These are phyloP conservation scores for Platycnemis pennipes DNA, from an alignment of 2,888 invertebrate genomes.

Conservation along the genomic window DNA sequence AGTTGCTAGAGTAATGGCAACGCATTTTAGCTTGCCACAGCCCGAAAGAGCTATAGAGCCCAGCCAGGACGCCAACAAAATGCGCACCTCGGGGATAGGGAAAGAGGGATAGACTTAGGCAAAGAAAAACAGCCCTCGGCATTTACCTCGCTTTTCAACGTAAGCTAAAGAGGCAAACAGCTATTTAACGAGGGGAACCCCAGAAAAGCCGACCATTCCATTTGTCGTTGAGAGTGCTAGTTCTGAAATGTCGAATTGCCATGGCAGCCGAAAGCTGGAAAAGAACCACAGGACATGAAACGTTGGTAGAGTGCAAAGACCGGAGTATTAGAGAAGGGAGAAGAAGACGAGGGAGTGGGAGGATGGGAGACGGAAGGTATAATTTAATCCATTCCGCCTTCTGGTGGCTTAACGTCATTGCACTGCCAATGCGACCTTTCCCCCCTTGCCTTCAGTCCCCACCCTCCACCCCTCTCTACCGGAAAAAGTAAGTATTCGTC, in stretches of 20 bases:
- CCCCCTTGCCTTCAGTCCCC: background rate
- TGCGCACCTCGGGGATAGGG: too few species aligned
- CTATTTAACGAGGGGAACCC: background rate
- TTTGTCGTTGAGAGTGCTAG: background rate
- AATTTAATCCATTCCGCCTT: slow-evolving; percentile 41
- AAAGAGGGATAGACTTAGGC: too few species aligned
- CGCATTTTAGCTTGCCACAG: too few species aligned
- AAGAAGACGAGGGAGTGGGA: background rate
- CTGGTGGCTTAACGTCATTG: slow-evolving; percentile 39
- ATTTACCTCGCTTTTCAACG: background rate
- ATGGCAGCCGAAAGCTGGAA: too few species aligned
- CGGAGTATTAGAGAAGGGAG: background rate
- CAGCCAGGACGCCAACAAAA: too few species aligned
- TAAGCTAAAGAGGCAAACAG: background rate
- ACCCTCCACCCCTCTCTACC: background rate
- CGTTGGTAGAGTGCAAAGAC: background rate
- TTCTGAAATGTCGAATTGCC: slow-evolving; percentile 33
- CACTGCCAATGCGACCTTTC: slow-evolving; percentile 2
- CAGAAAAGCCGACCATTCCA: background rate
- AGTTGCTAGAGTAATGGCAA: too few species aligned
- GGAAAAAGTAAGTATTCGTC: too few species aligned
- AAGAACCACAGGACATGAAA: background rate
- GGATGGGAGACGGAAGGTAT: slow-evolving; percentile 11
- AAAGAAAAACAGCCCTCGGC: too few species aligned
- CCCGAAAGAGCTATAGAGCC: too few species aligned